A percentile compares a stretch with the other conserved stretches of the same genome.
phyloP scores from a whole-genome alignment of 2,888 invertebrate species.

The Epistrophe eligans region DNA sequence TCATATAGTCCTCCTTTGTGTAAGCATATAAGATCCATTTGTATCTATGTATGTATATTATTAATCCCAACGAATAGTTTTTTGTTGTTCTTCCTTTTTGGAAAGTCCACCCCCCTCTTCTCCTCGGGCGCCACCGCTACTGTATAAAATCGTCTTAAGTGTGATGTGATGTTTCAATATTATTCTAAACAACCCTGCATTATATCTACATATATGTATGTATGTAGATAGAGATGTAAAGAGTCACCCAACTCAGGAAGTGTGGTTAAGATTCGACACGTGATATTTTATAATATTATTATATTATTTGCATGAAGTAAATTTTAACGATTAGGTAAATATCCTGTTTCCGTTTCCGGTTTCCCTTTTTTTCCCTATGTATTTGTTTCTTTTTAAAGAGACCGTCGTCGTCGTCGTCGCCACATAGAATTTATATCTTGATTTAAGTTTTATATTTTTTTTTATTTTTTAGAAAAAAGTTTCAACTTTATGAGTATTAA shows the following conservation, averaged over 20 bases:
- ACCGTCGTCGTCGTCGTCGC: too few species aligned
- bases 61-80: constrained; percentile 52
- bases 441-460: constrained; percentile 50
- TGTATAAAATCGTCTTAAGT: constrained; percentile 47
- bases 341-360: constrained; percentile 63
- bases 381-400: not conserved
- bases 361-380: constrained; percentile 14
- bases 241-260: constrained; percentile 39
- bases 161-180: constrained; percentile 65
- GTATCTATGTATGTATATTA: constrained; percentile 44
- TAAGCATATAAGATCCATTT: not conserved
- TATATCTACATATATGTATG: not conserved
- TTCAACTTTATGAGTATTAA: not conserved
- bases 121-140: too few species aligned
- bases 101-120: constrained; percentile 5
- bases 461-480: not conserved
- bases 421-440: constrained; percentile 41
- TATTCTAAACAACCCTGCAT: constrained; percentile 42
- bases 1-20: not conserved
- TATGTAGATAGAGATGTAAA: not conserved
- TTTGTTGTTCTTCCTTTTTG: constrained; percentile 20
- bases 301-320: constrained; percentile 48
- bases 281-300: constrained; percentile 60
- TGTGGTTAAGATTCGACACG: constrained; percentile 70
- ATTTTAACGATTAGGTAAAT: constrained; percentile 65